A percentile compares a stretch with the other conserved stretches of the same genome.
Evolutionary conservation across 2,888 invertebrate species (phyloP).

Genomic region (Himalopsyche anomala): DNA sequence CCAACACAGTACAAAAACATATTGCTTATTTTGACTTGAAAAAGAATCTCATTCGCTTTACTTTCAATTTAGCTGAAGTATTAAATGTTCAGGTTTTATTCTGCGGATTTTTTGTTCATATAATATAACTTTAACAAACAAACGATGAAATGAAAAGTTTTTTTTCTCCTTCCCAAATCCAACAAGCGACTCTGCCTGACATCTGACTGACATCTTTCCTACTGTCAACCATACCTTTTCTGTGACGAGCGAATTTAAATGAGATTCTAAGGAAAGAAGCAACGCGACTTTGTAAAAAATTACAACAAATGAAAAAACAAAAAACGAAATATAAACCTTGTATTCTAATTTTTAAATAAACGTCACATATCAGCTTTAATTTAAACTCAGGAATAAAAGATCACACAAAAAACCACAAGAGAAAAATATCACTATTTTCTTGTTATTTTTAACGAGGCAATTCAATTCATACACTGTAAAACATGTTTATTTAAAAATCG

Average conservation of each 20-base stretch:
- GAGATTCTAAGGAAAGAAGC: not conserved
- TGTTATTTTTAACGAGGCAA: too few relatives aligned
- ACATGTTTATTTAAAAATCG: too few relatives aligned
- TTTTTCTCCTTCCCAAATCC: too few relatives aligned
- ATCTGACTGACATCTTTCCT: not conserved
- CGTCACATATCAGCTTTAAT: not conserved
- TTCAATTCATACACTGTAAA: too few relatives aligned
- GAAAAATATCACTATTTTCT: too few relatives aligned
- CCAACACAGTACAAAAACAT: not conserved
- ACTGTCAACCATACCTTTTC: slow-evolving; percentile 25
- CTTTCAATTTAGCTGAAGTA: not conserved
- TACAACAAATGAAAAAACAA: not conserved
- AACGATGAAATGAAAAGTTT: not conserved
- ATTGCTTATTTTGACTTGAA: not conserved
- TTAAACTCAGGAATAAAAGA: not conserved
- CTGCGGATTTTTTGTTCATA: not conserved
- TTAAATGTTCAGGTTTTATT: not conserved
- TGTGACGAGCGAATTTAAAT: slow-evolving; percentile 30
- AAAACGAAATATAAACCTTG: not conserved
- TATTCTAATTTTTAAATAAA: slow-evolving; percentile 10
- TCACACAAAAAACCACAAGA: too few relatives aligned
- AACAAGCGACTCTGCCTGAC: not conserved
- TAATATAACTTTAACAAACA: not conserved
- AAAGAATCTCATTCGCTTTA: not conserved
- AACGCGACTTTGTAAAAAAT: not conserved